Evolutionary conservation across 2,888 invertebrate species (phyloP).

Genomic region (Danaus chrysippus): DNA sequence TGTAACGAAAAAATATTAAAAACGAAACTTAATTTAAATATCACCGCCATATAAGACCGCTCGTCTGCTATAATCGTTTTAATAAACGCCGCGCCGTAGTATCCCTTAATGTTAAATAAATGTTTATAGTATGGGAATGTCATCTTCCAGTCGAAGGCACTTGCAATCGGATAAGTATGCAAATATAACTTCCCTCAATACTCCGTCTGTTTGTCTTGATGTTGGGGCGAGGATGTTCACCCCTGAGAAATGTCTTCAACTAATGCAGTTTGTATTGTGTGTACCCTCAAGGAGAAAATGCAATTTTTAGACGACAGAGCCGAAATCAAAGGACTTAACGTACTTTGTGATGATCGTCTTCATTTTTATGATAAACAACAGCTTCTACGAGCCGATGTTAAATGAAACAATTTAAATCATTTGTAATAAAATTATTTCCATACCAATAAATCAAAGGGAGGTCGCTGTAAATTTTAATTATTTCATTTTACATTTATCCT

Average conservation of each 20-base stretch:
- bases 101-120: slow-evolving; percentile 1
- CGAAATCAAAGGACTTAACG: background rate
- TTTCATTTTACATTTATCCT: slow-evolving; percentile 26
- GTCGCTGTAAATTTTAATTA: slow-evolving; percentile 23
- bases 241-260: slow-evolving; percentile 10
- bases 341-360: background rate
- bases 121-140: slow-evolving; percentile 12
- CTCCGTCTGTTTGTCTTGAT: slow-evolving; percentile 28
- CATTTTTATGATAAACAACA: background rate
- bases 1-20: no score
- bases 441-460: slow-evolving; percentile 1
- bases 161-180: slow-evolving; percentile 40
- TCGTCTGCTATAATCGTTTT: no score
- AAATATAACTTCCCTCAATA: slow-evolving; percentile 34
- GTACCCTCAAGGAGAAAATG: slow-evolving; percentile 5
- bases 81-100: background rate
- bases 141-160: slow-evolving; percentile 14
- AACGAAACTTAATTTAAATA: no score
- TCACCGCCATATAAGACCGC: no score
- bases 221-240: slow-evolving; percentile 13
- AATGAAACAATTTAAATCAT: background rate
- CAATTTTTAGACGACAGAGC: slow-evolving; percentile 1
- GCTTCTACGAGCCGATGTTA: background rate
- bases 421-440: slow-evolving; percentile 2
- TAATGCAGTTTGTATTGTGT: slow-evolving; percentile 21